These are phyloP conservation scores for Elysia crispata DNA, from an alignment of 2,888 invertebrate genomes.

Conservation along the genomic window DNA sequence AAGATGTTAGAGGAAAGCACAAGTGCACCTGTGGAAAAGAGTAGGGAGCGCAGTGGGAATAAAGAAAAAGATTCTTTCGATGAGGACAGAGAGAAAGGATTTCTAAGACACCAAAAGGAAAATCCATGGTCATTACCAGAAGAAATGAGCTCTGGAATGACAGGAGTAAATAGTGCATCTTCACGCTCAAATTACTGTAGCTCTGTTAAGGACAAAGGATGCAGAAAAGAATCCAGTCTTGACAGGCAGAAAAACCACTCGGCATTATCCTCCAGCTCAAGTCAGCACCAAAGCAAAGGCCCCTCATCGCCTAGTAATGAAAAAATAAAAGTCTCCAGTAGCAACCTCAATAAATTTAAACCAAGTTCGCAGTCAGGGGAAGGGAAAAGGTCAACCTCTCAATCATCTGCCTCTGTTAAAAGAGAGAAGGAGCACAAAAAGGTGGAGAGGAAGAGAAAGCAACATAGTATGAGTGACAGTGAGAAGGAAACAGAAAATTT, in stretches of 20 bases:
- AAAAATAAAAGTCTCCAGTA: too few species aligned
- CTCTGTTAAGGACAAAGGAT: background rate
- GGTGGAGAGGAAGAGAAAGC: slow-evolving; percentile 36
- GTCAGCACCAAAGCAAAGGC: too few species aligned
- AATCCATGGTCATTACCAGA: too few species aligned
- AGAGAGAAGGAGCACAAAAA: background rate
- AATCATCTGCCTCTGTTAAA: background rate
- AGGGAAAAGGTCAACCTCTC: background rate
- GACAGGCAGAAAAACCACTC: too few species aligned
- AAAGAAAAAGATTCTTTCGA: background rate
- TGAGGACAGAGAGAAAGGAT: slow-evolving; percentile 16
- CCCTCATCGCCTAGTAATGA: too few species aligned
- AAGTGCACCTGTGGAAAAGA: background rate
- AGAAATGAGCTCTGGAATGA: too few species aligned
- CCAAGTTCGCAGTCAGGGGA: background rate
- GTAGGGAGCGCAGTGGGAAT: background rate
- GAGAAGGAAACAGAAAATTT: slow-evolving; percentile 17
- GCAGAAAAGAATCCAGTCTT: background rate
- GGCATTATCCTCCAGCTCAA: too few species aligned
- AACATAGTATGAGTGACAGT: slow-evolving; percentile 37
- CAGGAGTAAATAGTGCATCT: too few species aligned
- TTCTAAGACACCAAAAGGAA: too few species aligned
- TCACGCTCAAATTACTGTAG: too few species aligned
- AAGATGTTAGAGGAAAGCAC: slow-evolving; percentile 20
- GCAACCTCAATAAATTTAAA: too few species aligned